Conservation (phyloP, 2,888 invertebrate genomes). For the Andrena chrysosceles region DNA sequence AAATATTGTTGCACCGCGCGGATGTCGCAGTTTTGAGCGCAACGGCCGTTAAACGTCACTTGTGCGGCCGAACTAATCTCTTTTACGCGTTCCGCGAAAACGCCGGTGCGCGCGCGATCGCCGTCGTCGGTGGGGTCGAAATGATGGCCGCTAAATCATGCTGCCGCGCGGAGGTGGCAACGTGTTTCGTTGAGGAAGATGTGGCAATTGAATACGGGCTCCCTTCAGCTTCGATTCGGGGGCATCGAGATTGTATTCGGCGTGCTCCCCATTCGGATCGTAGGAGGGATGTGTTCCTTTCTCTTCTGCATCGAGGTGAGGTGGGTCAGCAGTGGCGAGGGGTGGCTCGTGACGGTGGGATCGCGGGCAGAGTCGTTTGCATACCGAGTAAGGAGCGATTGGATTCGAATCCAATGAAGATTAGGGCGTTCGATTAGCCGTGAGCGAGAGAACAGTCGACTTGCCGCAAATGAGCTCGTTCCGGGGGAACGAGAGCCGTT, state of each 20-base stretch:
- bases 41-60: slow-evolving; percentile 74
- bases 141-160: slow-evolving; percentile 69
- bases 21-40: slow-evolving; percentile 72
- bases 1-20: slow-evolving; percentile 73
- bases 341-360: neutral
- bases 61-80: slow-evolving; percentile 68
- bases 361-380: slow-evolving; percentile 51
- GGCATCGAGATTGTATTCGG: neutral
- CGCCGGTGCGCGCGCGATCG: slow-evolving; percentile 11
- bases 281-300: neutral
- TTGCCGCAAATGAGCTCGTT: slow-evolving; percentile 65
- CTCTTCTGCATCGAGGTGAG: neutral
- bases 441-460: slow-evolving; percentile 38
- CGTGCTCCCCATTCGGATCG: neutral
- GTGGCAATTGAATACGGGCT: slow-evolving; percentile 20
- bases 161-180: slow-evolving; percentile 46
- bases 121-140: slow-evolving; percentile 58
- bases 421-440: slow-evolving; percentile 66
- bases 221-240: neutral
- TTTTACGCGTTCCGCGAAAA: slow-evolving; percentile 69
- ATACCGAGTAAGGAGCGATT: slow-evolving; percentile 52
- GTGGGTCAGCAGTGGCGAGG: neutral
- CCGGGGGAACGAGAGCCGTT: slow-evolving; percentile 34
- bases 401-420: slow-evolving; percentile 51
- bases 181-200: slow-evolving; percentile 50